Evolutionary conservation across 2,113 vertebrate genomes (phyloP).

Genomic region (Maccullochella peelii): DNA sequence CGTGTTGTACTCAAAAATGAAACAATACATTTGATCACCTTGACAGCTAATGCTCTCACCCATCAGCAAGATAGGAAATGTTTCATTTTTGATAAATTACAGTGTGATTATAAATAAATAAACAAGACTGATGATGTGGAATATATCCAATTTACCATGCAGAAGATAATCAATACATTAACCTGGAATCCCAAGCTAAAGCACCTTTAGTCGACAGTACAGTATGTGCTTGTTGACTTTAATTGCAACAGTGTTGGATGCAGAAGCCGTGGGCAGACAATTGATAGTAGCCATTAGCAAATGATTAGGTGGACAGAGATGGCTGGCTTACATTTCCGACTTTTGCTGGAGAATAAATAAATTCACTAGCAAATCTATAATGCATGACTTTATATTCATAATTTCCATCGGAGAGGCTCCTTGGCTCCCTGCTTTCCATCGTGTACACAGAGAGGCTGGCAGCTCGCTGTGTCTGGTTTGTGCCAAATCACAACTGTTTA

Average conservation of each 20-base stretch:
- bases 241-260: constrained; percentile 81
- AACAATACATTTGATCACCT: constrained; percentile 52
- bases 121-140: constrained; percentile 80
- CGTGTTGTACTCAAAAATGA: constrained; percentile 37
- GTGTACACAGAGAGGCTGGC: constrained; percentile 75
- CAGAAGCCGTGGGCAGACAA: constrained; percentile 78
- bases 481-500: constrained; percentile 82
- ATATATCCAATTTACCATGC: constrained; percentile 80
- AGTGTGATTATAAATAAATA: constrained; percentile 77
- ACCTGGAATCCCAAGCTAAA: constrained; percentile 81
- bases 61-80: constrained; percentile 63
- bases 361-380: constrained; percentile 84
- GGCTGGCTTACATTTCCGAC: constrained; percentile 84
- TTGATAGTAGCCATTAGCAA: constrained; percentile 88
- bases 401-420: constrained; percentile 77
- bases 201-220: constrained; percentile 77
- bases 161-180: constrained; percentile 84
- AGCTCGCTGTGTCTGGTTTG: constrained; percentile 75
- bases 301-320: constrained; percentile 87
- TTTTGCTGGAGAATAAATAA: constrained; percentile 85
- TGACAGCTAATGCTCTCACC: constrained; percentile 53
- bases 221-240: constrained; percentile 80
- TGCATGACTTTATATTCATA: constrained; percentile 84
- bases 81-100: constrained; percentile 76
- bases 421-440: constrained; percentile 70